These are phyloP conservation scores for Macropis europaea DNA, from an alignment of 2,888 invertebrate species.

Conservation along the genomic window DNA sequence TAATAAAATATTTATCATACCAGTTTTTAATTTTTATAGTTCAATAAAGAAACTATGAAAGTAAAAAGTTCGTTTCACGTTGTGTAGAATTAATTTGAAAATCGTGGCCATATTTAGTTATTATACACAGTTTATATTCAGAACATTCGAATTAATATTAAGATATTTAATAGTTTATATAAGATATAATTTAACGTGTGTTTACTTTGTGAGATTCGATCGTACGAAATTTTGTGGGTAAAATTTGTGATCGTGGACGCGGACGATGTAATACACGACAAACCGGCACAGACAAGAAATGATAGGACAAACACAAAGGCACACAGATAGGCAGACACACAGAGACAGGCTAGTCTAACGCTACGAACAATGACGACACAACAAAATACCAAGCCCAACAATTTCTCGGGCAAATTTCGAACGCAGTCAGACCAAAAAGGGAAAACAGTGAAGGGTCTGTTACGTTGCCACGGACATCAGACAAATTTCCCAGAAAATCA, in stretches of 20 bases:
- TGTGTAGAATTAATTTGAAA: too few species aligned
- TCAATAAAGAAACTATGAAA: too few species aligned
- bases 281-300: constrained; percentile 33
- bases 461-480: constrained; percentile 23
- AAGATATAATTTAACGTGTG: too few species aligned
- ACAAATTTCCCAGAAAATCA: background rate
- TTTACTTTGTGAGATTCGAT: background rate
- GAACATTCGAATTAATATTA: too few species aligned
- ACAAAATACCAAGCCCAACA: constrained; percentile 67
- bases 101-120: too few species aligned
- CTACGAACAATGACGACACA: constrained; percentile 72
- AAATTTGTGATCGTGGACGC: background rate
- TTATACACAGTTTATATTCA: too few species aligned
- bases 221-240: background rate
- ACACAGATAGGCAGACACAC: constrained; percentile 66
- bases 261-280: constrained; percentile 9
- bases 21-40: too few species aligned
- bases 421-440: constrained; percentile 40
- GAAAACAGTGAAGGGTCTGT: constrained; percentile 57
- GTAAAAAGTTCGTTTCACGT: too few species aligned
- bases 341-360: constrained; percentile 70
- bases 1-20: too few species aligned
- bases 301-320: constrained; percentile 55
- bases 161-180: too few species aligned
- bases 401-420: constrained; percentile 55